phyloP scores from a whole-genome alignment of 92 coral and sea anemone genomes.

The Desmophyllum pertusum region DNA sequence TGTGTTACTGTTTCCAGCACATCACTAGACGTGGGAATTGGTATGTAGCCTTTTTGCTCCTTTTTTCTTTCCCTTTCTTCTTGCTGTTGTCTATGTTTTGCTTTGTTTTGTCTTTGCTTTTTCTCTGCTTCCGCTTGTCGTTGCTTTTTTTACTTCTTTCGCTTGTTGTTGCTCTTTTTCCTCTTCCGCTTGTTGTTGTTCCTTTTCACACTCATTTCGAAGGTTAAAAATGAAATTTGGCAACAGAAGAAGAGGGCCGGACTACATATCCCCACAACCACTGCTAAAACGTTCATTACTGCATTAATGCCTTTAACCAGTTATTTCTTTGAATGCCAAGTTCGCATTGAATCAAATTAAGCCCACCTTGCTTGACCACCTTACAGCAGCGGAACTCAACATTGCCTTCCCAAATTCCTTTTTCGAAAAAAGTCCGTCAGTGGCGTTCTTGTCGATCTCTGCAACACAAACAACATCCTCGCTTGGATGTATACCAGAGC shows the following conservation, averaged over 20 bases:
- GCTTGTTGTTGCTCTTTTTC: too few relatives aligned
- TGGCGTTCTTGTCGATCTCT: background rate
- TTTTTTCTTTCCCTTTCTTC: too few relatives aligned
- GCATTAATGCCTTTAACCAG: background rate
- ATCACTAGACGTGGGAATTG: background rate
- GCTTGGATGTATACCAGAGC: background rate
- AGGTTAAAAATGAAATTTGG: constrained; percentile 6
- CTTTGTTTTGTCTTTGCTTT: too few relatives aligned
- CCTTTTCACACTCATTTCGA: background rate
- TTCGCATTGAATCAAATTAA: background rate
- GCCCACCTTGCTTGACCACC: background rate
- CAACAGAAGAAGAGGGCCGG: background rate
- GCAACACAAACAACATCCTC: constrained; percentile 10
- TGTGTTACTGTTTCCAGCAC: background rate
- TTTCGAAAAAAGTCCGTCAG: background rate
- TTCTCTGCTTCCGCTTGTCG: background rate
- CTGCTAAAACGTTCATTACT: background rate
- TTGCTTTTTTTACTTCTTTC: background rate
- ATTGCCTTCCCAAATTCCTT: background rate
- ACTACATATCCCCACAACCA: background rate
- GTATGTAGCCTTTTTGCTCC: background rate
- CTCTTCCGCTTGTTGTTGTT: background rate
- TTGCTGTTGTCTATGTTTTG: background rate
- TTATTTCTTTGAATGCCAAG: background rate
- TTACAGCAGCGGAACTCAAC: background rate